phyloP scores from a whole-genome alignment of 2,797 vertebrate species.

The Echiichthys vipera region DNA sequence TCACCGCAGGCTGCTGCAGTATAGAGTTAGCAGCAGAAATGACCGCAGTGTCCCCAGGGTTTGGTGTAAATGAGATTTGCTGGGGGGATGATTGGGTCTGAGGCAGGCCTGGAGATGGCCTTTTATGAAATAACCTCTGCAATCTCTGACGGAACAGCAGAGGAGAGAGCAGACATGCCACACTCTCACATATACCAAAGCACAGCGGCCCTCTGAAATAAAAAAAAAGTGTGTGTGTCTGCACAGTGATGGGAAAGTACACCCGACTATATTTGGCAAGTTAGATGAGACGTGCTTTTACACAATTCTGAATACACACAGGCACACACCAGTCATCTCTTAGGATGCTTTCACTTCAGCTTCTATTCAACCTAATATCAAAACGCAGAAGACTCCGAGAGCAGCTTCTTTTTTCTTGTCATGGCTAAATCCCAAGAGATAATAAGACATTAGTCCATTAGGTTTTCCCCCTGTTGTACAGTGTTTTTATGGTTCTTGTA shows the following conservation, averaged over 20 bases:
- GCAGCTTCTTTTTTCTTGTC: background rate
- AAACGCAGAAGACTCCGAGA: background rate
- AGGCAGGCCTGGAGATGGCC: slow-evolving; percentile 72
- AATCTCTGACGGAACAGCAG: slow-evolving; percentile 64
- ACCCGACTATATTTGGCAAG: slow-evolving; percentile 17
- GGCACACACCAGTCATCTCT: too few species aligned
- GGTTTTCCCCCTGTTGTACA: background rate
- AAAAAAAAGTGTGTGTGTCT: slow-evolving; percentile 17
- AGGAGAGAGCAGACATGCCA: slow-evolving; percentile 41
- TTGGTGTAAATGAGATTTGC: slow-evolving; percentile 76
- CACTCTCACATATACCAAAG: slow-evolving; percentile 12
- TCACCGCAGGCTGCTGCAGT: slow-evolving; percentile 47
- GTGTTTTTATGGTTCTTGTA: background rate
- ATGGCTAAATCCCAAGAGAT: background rate
- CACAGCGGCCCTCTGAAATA: slow-evolving; percentile 32
- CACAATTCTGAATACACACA: background rate
- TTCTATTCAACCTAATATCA: background rate
- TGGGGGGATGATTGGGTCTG: slow-evolving; percentile 74
- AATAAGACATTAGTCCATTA: background rate
- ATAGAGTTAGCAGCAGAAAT: slow-evolving; percentile 61
- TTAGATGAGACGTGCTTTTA: background rate
- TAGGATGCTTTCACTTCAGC: slow-evolving; percentile 1
- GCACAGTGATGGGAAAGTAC: slow-evolving; percentile 21
- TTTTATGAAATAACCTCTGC: slow-evolving; percentile 74
- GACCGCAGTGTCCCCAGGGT: slow-evolving; percentile 61